These are phyloP conservation scores for Collichthys lucidus DNA, from an alignment of 2,113 vertebrate species.

Conservation along the genomic window DNA sequence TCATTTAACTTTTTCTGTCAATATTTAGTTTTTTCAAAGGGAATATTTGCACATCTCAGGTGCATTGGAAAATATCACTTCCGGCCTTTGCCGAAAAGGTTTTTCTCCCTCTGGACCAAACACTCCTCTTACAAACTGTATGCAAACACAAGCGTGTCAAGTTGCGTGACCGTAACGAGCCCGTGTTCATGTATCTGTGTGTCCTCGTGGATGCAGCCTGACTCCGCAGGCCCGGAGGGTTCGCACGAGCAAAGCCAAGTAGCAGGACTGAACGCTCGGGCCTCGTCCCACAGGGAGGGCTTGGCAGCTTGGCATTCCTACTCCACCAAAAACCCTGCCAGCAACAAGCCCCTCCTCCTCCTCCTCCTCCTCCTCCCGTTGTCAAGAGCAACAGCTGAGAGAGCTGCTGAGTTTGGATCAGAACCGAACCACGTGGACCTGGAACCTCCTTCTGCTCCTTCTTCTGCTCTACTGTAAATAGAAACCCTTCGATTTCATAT, in stretches of 20 bases:
- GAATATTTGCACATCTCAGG: no score
- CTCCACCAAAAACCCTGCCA: constrained; percentile 56
- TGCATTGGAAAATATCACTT: no score
- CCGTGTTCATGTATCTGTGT: constrained; percentile 4
- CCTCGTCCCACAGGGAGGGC: constrained; percentile 55
- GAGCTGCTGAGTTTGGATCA: constrained; percentile 71
- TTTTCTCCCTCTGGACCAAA: background rate
- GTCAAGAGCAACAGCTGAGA: constrained; percentile 76
- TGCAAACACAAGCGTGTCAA: background rate
- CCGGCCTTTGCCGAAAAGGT: no score
- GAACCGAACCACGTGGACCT: constrained; percentile 63
- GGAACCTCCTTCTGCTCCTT: constrained; percentile 48
- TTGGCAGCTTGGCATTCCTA: constrained; percentile 58
- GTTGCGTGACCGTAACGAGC: constrained; percentile 11
- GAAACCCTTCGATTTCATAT: background rate
- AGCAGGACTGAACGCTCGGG: constrained; percentile 42
- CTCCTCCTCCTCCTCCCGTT: constrained; percentile 42
- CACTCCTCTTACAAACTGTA: constrained; percentile 1
- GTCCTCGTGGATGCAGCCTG: constrained; percentile 24
- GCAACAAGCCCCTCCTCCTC: constrained; percentile 25
- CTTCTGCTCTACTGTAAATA: constrained; percentile 53
- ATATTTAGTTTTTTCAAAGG: no score
- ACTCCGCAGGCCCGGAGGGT: constrained; percentile 35
- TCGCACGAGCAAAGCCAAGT: constrained; percentile 56
- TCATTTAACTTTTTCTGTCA: no score